Evolutionary conservation across 2,113 vertebrate species (phyloP).

Genomic region (Origma solitaria): DNA sequence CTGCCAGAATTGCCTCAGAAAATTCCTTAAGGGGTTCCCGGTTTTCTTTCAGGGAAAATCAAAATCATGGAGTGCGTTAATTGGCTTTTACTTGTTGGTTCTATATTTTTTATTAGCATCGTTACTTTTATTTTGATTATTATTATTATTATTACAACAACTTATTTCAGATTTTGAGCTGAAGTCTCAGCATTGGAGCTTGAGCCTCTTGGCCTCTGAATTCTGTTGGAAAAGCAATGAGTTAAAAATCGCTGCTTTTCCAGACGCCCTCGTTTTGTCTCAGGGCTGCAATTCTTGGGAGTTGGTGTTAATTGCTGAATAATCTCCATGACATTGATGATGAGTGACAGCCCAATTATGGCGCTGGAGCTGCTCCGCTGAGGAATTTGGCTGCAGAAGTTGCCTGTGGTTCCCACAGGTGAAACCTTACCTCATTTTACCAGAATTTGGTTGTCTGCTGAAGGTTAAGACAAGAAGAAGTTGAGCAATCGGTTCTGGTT

Average conservation of each 20-base stretch:
- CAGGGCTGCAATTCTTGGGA: not conserved
- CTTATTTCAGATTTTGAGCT: not conserved
- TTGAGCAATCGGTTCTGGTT: not conserved
- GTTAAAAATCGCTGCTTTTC: not conserved
- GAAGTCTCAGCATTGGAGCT: not conserved
- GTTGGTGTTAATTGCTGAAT: slow-evolving; percentile 7
- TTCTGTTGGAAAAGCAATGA: not conserved
- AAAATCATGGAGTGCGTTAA: not conserved
- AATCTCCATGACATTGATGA: not conserved
- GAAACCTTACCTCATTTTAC: not conserved
- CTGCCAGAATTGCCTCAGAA: not conserved
- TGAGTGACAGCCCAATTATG: not conserved
- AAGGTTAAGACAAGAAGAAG: not conserved
- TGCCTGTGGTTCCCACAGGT: slow-evolving; percentile 18
- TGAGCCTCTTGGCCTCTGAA: not conserved
- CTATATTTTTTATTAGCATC: too few relatives aligned
- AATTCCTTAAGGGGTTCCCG: not conserved
- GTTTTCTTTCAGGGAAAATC: not conserved
- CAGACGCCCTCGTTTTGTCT: not conserved
- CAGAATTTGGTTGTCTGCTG: not conserved
- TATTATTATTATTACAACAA: too few relatives aligned
- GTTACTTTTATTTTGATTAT: accelerated
- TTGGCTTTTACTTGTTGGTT: not conserved
- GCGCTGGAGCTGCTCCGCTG: not conserved
- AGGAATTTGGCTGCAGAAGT: slow-evolving; percentile 31